These are phyloP conservation scores for Platichthys stellatus DNA, from an alignment of 2,113 vertebrate species.

Conservation along the genomic window DNA sequence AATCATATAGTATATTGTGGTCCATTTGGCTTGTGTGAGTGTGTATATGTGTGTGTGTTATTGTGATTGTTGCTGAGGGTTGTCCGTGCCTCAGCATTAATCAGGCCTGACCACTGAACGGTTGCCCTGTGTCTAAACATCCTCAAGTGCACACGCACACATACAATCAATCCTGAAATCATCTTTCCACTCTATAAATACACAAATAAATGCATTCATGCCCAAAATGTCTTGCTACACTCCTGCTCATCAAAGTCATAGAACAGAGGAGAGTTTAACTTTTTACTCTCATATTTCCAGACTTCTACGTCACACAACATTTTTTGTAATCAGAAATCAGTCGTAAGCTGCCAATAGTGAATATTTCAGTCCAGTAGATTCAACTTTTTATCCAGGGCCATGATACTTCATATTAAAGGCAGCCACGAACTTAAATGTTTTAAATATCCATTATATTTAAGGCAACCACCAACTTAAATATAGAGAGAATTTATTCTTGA, in stretches of 20 bases:
- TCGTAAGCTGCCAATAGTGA: too few relatives aligned
- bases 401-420: too few relatives aligned
- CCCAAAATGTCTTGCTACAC: background rate
- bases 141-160: slow-evolving; percentile 1
- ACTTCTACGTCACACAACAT: too few relatives aligned
- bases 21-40: slow-evolving; percentile 1
- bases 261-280: background rate
- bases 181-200: slow-evolving; percentile 13
- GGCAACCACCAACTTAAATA: too few relatives aligned
- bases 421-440: too few relatives aligned
- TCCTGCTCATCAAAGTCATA: background rate
- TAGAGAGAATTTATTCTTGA: too few relatives aligned
- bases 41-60: slow-evolving; percentile 19
- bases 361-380: too few relatives aligned
- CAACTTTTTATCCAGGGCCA: too few relatives aligned
- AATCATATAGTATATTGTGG: slow-evolving; percentile 38
- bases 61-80: slow-evolving; percentile 60
- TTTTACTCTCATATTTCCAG: too few relatives aligned
- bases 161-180: slow-evolving; percentile 11
- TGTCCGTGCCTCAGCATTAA: slow-evolving; percentile 76
- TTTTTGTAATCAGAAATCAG: too few relatives aligned
- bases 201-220: background rate
- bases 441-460: too few relatives aligned
- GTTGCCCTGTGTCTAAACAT: slow-evolving; percentile 56
- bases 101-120: slow-evolving; percentile 75